Conservation (phyloP, 2,113 vertebrate species). For the Ploceus nigricollis region DNA sequence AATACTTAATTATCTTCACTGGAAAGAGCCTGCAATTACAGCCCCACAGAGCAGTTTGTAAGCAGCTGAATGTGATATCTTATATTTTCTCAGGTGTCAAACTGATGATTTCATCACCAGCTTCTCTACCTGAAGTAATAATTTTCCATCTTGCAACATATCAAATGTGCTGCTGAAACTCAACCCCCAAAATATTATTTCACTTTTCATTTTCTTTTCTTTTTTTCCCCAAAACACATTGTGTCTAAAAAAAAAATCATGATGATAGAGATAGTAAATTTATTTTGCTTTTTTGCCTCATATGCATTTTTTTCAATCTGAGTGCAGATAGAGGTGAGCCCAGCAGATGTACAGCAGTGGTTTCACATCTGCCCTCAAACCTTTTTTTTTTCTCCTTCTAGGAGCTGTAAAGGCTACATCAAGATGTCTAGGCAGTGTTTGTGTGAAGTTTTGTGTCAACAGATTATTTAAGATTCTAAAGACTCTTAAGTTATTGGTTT, state of each 20-base stretch:
- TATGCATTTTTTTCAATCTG: background rate
- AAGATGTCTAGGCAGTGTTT: background rate
- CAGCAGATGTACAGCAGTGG: background rate
- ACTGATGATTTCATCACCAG: background rate
- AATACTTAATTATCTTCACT: background rate
- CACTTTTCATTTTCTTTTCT: background rate
- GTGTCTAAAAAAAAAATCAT: background rate
- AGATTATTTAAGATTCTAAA: background rate
- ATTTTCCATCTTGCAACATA: background rate
- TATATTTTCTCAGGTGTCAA: background rate
- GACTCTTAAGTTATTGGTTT: background rate
- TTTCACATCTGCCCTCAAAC: background rate
- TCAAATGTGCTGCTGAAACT: background rate
- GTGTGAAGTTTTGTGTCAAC: background rate
- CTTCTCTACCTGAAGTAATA: background rate
- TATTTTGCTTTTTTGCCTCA: background rate
- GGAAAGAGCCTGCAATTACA: background rate
- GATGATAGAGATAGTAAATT: background rate
- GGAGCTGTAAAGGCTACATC: background rate
- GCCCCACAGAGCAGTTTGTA: background rate
- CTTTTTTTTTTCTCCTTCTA: background rate
- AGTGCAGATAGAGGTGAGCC: background rate
- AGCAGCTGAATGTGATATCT: background rate
- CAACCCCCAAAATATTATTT: background rate
- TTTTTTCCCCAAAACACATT: fast-evolving